phyloP scores from a whole-genome alignment of 2,888 invertebrate species.

The Amblyjoppa fuscipennis region DNA sequence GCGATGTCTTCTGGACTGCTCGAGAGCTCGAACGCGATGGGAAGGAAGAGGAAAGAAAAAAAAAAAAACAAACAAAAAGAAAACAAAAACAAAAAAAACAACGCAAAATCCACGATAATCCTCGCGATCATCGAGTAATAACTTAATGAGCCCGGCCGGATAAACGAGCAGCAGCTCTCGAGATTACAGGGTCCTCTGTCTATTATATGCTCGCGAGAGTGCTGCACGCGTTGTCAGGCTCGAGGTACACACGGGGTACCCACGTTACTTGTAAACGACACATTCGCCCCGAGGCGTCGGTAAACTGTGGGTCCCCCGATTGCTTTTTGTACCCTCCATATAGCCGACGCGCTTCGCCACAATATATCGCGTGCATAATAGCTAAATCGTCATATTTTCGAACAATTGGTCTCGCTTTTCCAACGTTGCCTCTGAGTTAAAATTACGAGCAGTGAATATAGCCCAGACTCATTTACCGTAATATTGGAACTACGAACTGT shows the following conservation, averaged over 20 bases:
- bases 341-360: background rate
- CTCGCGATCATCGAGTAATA: slow-evolving; percentile 69
- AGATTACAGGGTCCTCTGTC: slow-evolving; percentile 57
- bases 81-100: background rate
- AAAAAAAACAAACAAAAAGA: slow-evolving; percentile 18
- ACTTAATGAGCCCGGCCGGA: slow-evolving; percentile 70
- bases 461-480: slow-evolving; percentile 25
- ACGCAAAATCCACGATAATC: slow-evolving; percentile 58
- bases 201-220: slow-evolving; percentile 30
- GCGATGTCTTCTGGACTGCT: background rate
- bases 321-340: slow-evolving; percentile 40
- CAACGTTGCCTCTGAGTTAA: slow-evolving; percentile 7
- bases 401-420: slow-evolving; percentile 61
- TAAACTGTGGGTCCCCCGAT: slow-evolving; percentile 33
- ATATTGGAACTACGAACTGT: slow-evolving; percentile 15
- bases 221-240: slow-evolving; percentile 22
- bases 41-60: slow-evolving; percentile 16
- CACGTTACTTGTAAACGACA: slow-evolving; percentile 62
- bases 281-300: slow-evolving; percentile 52
- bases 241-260: slow-evolving; percentile 21
- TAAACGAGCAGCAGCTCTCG: slow-evolving; percentile 65
- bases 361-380: slow-evolving; percentile 52
- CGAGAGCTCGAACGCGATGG: background rate
- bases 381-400: slow-evolving; percentile 53
- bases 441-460: slow-evolving; percentile 38